A percentile compares a stretch with the other conserved stretches of the same genome.
phyloP scores from a whole-genome alignment of 2,888 invertebrate genomes.

The Ormyrus pomaceus region DNA sequence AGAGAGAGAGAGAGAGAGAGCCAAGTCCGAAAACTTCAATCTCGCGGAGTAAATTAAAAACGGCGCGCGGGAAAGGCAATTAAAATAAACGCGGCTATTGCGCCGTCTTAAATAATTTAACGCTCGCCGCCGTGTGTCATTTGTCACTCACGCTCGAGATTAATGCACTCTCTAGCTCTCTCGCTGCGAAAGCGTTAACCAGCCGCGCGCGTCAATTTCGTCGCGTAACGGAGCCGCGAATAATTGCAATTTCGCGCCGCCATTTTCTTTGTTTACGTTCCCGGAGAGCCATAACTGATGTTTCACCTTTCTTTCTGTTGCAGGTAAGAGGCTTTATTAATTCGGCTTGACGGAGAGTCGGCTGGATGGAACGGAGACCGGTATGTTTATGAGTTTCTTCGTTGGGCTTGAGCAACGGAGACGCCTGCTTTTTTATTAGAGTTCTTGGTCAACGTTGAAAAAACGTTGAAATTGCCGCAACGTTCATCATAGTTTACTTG shows the following conservation, averaged over 20 bases:
- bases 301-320: constrained; percentile 34
- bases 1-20: too few species aligned
- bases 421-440: neutral
- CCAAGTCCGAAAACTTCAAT: constrained; percentile 28
- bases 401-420: neutral
- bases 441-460: neutral
- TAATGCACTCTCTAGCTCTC: constrained; percentile 9
- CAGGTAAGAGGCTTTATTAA: constrained; percentile 36
- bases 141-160: constrained; percentile 34
- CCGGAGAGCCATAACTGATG: neutral
- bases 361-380: neutral
- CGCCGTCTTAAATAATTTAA: constrained; percentile 48
- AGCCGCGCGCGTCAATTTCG: neutral
- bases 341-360: neutral
- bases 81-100: constrained; percentile 39
- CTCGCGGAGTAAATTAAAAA: constrained; percentile 45
- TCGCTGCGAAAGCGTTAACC: neutral
- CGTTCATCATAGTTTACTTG: neutral
- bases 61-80: constrained; percentile 43
- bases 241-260: constrained; percentile 8
- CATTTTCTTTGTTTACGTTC: constrained; percentile 9
- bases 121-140: constrained; percentile 27
- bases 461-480: neutral
- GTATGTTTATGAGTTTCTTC: constrained; percentile 11
- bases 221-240: neutral